Conservation (phyloP, 30 jellyfish, hydroid and myxozoan genomes). For the Aurelia aurita region DNA sequence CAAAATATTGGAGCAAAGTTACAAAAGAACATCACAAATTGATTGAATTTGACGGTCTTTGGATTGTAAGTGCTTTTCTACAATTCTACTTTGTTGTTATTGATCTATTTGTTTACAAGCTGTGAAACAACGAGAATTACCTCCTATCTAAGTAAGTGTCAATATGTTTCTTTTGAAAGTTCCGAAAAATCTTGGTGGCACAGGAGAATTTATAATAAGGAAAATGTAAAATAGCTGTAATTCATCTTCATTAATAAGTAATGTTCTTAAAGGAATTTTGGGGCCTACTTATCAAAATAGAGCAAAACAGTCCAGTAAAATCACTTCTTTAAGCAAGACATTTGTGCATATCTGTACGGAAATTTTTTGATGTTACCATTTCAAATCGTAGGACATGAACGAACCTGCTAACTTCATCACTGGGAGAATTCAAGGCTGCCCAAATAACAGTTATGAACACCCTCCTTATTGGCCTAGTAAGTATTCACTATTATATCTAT, state of each 20-base stretch:
- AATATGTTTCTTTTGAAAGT: no score
- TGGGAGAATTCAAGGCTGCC: slow-evolving; percentile 93
- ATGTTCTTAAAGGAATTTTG: no score
- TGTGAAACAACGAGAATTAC: no score
- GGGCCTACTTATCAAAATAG: no score
- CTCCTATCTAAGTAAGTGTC: no score
- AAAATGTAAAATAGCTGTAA: no score
- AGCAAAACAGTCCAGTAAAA: no score
- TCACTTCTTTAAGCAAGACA: no score
- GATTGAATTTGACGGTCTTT: slow-evolving; percentile 91
- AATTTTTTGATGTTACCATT: neutral
- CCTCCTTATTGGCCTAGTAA: slow-evolving; percentile 98
- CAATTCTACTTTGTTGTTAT: neutral
- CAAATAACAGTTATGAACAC: slow-evolving; percentile 75
- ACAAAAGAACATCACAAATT: slow-evolving; percentile 74
- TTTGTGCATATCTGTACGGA: no score
- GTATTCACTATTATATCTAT: neutral
- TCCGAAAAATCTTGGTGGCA: no score
- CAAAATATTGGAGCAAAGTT: slow-evolving; percentile 74
- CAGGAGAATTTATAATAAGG: no score
- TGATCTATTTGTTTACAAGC: neutral
- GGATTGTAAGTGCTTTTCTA: slow-evolving; percentile 86
- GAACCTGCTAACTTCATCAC: slow-evolving; percentile 94
- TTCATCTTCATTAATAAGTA: no score
- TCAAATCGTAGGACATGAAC: slow-evolving; percentile 86